Evolutionary conservation across 2,113 vertebrate genomes (phyloP), one percentile per base, ranked within the genome.

Genomic region (Trematocara stigmaticum): DNA sequence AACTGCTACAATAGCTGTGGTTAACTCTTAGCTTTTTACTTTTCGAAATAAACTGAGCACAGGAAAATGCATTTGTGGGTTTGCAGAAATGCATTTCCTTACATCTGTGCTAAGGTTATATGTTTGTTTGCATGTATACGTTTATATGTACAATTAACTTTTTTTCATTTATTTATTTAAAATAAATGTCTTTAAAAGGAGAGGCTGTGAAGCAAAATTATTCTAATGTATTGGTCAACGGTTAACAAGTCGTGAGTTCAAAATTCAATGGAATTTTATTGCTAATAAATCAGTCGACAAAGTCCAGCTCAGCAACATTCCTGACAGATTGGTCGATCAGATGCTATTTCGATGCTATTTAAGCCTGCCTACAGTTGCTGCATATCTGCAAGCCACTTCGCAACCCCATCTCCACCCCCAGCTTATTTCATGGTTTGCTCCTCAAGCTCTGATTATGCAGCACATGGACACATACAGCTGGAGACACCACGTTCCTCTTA

Each of bases 181-280:
- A 59, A 59, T 34, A 59, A 26, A 42, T 69, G 12, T 42, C 1
- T 26, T 69, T 42, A 42, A 42, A 69, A 69, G 64, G 64, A 15
- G n/a, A 23, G 7, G 64, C 64, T 42, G 15, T 29, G 6, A 18
- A 29, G 13, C 13, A 3, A 18, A 29, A 51, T 4, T 8, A 18
- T 76, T 49, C 1, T 2, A 76, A 76, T n/a, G 4, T 76, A 74
- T 10, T 0, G 6, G 4, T 74, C 13, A 47, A 29, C 2, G 0
- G 5, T 0, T 74, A 47, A 47, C 42, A 15, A 47, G 66, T 47
- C 2, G 0, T 2, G 42, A 1, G 23, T 0, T 74, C 42, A 49
- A 49, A 76, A 76, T 74, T 11, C 6, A 31, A 2, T 18, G 6
- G 15, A 7, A 76, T 76, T 49, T 49, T 31, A 29, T n/a, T 49